Conservation (phyloP, 2,113 vertebrate species). For the Prochilodus magdalenae region DNA sequence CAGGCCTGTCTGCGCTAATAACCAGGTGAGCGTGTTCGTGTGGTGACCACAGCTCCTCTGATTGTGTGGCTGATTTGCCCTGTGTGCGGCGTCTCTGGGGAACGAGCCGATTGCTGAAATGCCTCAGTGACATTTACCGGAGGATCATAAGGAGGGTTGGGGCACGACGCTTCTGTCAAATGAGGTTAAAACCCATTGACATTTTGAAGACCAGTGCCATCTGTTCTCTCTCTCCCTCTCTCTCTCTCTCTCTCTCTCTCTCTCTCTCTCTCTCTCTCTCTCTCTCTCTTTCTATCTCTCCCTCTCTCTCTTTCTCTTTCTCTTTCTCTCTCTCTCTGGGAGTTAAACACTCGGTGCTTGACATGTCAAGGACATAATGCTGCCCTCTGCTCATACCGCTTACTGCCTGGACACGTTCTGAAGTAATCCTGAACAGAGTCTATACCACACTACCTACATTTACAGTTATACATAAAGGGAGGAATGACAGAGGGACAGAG, state of each 20-base stretch:
- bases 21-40: too few species aligned
- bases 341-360: not conserved
- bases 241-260: not conserved
- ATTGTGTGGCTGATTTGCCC: not conserved
- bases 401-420: not conserved
- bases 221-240: slow-evolving; percentile 19
- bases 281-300: not conserved
- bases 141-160: slow-evolving; percentile 38
- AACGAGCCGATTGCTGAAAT: slow-evolving; percentile 26
- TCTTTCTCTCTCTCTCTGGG: not conserved
- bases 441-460: too few species aligned
- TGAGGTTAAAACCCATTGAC: slow-evolving; percentile 56
- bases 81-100: slow-evolving; percentile 38
- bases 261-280: slow-evolving; percentile 15
- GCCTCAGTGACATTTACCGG: slow-evolving; percentile 56
- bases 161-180: slow-evolving; percentile 52
- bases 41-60: not conserved
- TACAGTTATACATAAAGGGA: not conserved
- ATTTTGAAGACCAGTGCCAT: slow-evolving; percentile 50
- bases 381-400: not conserved
- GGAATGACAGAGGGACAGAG: not conserved
- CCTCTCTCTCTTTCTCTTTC: not conserved
- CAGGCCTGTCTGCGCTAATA: too few species aligned
- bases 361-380: slow-evolving; percentile 41
- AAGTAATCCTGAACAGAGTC: too few species aligned